Evolutionary conservation across 1,140 invertebrate genomes (phyloP), one percentile per base, ranked within the genome.

Genomic region (Sogatella furcifera): DNA sequence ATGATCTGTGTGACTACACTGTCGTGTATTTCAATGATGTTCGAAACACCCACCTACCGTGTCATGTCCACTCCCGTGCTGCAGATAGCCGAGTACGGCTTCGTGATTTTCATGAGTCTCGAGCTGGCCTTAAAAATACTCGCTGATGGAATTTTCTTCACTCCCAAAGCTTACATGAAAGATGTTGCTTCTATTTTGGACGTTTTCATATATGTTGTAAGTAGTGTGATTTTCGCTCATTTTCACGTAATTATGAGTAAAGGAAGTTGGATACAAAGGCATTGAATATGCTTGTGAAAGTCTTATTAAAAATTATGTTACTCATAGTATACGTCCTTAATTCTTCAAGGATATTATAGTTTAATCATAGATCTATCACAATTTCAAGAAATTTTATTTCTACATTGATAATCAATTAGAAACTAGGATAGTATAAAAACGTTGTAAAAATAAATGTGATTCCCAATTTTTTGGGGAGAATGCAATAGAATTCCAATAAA

Each of bases 1-100:
- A 99, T 99, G 96, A 99, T 99, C 64, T 87, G 92, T 68, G 89
- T 97, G 11, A 99, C 97, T 0, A 97, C 95, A 0, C 73, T 99
- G 0, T 98, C 95, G 0, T 99, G 96, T 71, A 84, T 95, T 57
- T 98, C 95, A 0, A 98, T 99, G 96, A 96, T 98, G 88, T 95
- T 98, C 71, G 97, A 99, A 77, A 97, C 92, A 0, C 92, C 95
- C 0, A 81, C 81, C 9, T 87, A 88, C 70, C 81, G 95, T 60
- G 86, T 92, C 9, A 92, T 90, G 88, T 87, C 91, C 68, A 84
- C 89, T 60, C 85, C 85, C 10, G 83, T 84, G 13, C 75, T 95
- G 19, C 84, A 97, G 86, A 88, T 99, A 56, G 93, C 95, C 0
- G 97, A 99, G 77, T 99, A 98, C 73, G 85, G 90, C 10, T 99